Evolutionary conservation across 2,797 vertebrate genomes (phyloP), one percentile per base, ranked within the genome.

Genomic region (Microchirus variegatus): DNA sequence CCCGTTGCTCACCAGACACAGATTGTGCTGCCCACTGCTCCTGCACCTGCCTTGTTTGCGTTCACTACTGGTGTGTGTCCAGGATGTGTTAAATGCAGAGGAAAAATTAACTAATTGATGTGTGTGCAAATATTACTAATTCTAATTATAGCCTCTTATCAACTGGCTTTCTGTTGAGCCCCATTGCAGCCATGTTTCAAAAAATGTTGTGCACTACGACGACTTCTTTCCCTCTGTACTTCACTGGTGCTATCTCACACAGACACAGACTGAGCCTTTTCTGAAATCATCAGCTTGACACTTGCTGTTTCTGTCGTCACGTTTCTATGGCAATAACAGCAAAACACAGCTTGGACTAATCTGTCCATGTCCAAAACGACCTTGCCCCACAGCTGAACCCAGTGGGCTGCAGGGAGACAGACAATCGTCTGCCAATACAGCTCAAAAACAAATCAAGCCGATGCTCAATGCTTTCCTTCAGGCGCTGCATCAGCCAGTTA

Each of bases 271-370:
- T 0, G 16, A 49, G 18, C 13, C 15, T 44, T 73, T 53, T 66
- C 63, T 76, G 60, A 77, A 57, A 52, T 79, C 77, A 76, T 58
- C 59, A 63, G 50, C 59, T 58, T 56, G 45, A 80, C 64, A 59
- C 61, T 52, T 38, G 1, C 36, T 59, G 59, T 49, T 70, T 64
- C 67, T 50, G 37, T 44, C 4, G 43, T 50, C 52, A 11, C 45
- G 82, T 89, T 88, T 82, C 86, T 77, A 87, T 10, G 73, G 77
- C 50, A 80, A 84, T 70, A 77, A 63, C 50, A 75, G 57, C 73
- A 73, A 78, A 89, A 87, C 82, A 90, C 87, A 90, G 81, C 84
- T 88, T 87, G 89, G 61, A 82, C 75, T 81, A 86, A 90, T 84
- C 57, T 47, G 46, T 50, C 54, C 73, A 36, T 75, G 80, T 84